Evolutionary conservation across 2,797 vertebrate species (phyloP).

Genomic region (Sternarchorhynchus goeldii): DNA sequence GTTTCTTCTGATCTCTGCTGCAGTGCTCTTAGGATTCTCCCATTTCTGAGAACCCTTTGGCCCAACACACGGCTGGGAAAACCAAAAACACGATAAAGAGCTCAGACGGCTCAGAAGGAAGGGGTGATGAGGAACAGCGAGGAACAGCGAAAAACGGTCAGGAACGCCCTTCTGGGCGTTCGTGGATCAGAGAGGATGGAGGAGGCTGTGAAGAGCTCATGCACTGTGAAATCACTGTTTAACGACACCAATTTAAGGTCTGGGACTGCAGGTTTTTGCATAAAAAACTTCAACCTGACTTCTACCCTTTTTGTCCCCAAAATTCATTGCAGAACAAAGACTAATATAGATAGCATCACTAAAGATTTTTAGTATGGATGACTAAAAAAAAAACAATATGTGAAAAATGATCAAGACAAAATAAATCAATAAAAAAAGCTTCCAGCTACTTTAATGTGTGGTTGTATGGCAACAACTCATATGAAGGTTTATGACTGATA

Average conservation of each 20-base stretch:
- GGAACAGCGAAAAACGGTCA: background rate
- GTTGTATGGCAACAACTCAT: no score
- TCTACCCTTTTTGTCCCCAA: background rate
- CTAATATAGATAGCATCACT: background rate
- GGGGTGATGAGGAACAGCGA: constrained; percentile 7
- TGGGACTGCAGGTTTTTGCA: background rate
- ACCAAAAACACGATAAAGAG: constrained; percentile 26
- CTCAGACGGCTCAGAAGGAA: constrained; percentile 28
- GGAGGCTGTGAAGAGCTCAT: constrained; percentile 3
- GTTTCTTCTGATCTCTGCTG: constrained; percentile 11
- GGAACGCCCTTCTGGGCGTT: background rate
- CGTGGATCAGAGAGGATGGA: constrained; percentile 31
- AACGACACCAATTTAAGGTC: background rate
- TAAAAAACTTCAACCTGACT: background rate
- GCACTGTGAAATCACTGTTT: constrained; percentile 14
- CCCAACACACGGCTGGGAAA: constrained; percentile 34
- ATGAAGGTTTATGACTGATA: no score
- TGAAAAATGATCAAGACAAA: no score
- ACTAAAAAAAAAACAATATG: background rate
- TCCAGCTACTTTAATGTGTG: no score
- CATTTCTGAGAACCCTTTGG: constrained; percentile 33
- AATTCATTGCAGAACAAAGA: background rate
- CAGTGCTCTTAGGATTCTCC: constrained; percentile 38
- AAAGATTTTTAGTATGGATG: background rate
- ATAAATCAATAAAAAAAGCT: no score